Base-by-base conservation (phyloP, 2,113 vertebrate species). In the Chascanopsetta lugubris region DNA sequence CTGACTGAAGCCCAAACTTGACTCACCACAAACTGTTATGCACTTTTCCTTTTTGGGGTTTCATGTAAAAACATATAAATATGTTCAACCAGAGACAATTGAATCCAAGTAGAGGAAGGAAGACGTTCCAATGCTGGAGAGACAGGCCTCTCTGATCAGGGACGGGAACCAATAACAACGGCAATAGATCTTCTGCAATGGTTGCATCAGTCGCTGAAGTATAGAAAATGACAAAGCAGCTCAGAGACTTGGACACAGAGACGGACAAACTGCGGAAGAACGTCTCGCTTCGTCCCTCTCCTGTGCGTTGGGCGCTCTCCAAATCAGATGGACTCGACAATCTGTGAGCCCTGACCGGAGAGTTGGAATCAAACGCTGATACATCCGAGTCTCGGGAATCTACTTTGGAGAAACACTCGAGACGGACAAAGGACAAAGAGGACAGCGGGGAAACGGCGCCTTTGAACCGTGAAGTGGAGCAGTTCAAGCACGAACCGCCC, bases 281-380 rank as follows among this genome's bases (percentile, higher is more conserved):
- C 22, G 59, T 55, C 21, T 7, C 30, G 38, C 18, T 48, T 47
- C 5, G 42, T 68, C n/a, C 45, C 38, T 53, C 13, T 50, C 8
- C 69, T 29, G 25, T 40, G 47, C 58, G 50, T 71, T 67, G 13
- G 25, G 38, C 75, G 57, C 4, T 18, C 70, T 65, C 69, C 40
- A 17, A 54, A 75, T 49, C 50, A 67, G 73, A 75, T 8, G 70
- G 77, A 87, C 66, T 61, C 43, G 26, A 32, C 27, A n/a, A 50
- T 74, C 34, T 62, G 47, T 26, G 69, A 69, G 69, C 76, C 61
- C 72, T 60, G 18, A 69, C 53, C 72, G 74, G 62, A 73, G 55
- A 69, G 63, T 36, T 61, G 81, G 72, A 82, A 72, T 69, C 47
- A 61, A 77, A 61, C 60, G 78, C 83, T 88, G 78, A 82, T 80